Percentiles rank a stretch among this genome's conserved stretches.
These are phyloP conservation scores for Pheosia gnoma DNA, from an alignment of 2,888 invertebrate species.

Conservation along the genomic window DNA sequence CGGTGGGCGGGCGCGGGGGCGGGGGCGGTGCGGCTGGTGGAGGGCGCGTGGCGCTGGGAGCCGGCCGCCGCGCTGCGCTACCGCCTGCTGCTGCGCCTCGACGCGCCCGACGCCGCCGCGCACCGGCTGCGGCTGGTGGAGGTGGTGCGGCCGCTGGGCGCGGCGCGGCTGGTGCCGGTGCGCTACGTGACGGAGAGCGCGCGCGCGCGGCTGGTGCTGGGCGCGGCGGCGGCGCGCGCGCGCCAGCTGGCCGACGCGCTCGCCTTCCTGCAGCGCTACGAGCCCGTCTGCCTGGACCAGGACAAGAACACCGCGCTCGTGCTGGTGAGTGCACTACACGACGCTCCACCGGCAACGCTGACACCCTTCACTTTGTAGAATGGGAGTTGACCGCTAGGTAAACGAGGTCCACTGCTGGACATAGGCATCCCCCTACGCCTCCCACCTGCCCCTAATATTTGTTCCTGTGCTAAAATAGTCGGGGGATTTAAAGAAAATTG, in stretches of 20 bases:
- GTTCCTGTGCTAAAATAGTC: no score
- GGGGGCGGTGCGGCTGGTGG: conserved; percentile 41
- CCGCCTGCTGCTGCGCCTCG: conserved; percentile 52
- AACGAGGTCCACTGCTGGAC: no score
- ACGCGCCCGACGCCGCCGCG: conserved; percentile 6
- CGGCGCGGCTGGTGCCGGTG: conserved; percentile 94
- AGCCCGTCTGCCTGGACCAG: conserved; percentile 88
- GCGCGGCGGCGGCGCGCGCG: conserved; percentile 66
- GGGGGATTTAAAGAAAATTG: no score
- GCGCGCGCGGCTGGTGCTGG: conserved; percentile 90
- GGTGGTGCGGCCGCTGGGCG: conserved; percentile 92
- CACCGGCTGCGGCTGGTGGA: conserved; percentile 85
- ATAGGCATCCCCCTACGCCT: no score
- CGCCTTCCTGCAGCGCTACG: conserved; percentile 89
- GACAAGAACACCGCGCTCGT: conserved; percentile 91
- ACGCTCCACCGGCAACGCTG: no score
- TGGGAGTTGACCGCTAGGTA: no score
- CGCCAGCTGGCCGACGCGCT: conserved; percentile 78
- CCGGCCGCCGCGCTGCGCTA: conserved; percentile 62
- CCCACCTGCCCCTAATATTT: no score
- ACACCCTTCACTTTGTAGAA: no score
- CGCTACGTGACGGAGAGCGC: conserved; percentile 98
- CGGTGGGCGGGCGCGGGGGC: conserved; percentile 46
- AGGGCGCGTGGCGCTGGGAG: conserved; percentile 69
- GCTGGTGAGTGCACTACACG: conserved; percentile 72